Evolutionary conservation across 1,140 invertebrate genomes (phyloP), one percentile per base, ranked within the genome.

Genomic region (Thrips palmi): DNA sequence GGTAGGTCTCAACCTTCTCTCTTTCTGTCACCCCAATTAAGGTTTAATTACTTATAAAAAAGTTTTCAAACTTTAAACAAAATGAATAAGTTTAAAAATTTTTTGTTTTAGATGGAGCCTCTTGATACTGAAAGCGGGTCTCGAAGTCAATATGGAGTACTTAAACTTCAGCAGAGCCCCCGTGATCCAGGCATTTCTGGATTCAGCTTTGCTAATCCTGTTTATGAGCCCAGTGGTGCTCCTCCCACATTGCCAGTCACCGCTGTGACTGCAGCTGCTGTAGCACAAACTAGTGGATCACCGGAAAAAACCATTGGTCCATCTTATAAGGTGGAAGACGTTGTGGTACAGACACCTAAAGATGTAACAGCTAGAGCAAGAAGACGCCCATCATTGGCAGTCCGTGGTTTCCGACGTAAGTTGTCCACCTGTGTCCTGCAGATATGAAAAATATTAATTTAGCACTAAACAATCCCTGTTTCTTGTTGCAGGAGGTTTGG

Each of bases 151-250:
- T 70, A 71, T 43, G 68, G 68, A 19, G 63, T 71, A 8, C 46
- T 72, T 18, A 72, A 71, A 48, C 54, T 19, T 36, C 58, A 34
- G 54, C 49, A 22, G 55, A 63, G 42, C 56, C 62, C 17, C 45
- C 52, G 20, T 39, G 47, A 39, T 8, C 12, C 23, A 5, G 37
- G 36, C 2, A 57, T 55, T 42, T 51, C 50, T 11, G 67, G 70
- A 40, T 63, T 63, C 36, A 78, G 74, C 45, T 80, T 77, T 49
- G 74, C 77, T 21, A 84, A 83, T 60, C 79, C 79, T 0, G 75
- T 80, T 2, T 83, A 85, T 43, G 79, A 82, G 45, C 67, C 74
- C 3, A 65, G 64, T 2, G 68, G 66, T 41, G 52, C 57, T 5
- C 55, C 55, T 10, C 48, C 12, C 58, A 54, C 40, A 55, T 41